These are phyloP conservation scores for Melanargia galathea DNA, from an alignment of 2,888 invertebrate genomes.

Conservation along the genomic window DNA sequence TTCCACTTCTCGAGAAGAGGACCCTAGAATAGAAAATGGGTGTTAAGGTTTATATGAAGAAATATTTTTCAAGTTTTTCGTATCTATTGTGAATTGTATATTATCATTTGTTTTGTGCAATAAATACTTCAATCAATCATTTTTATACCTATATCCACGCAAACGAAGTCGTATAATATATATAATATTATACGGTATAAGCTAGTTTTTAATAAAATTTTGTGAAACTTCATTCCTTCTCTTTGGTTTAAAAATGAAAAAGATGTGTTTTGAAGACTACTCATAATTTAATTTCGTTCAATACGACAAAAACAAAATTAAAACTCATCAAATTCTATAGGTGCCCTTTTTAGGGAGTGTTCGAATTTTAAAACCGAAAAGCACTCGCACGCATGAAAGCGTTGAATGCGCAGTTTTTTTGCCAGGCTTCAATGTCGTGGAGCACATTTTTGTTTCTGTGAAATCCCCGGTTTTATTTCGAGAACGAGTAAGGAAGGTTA, in stretches of 20 bases:
- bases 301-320: constrained; percentile 7
- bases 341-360: constrained; percentile 1
- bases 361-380: constrained; percentile 4
- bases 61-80: too few relatives aligned
- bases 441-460: background rate
- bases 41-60: too few relatives aligned
- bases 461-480: background rate
- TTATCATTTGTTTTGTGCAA: too few relatives aligned
- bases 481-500: background rate
- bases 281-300: constrained; percentile 7
- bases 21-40: too few relatives aligned
- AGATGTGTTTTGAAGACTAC: background rate
- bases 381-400: constrained; percentile 15
- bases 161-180: background rate
- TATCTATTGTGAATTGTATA: too few relatives aligned
- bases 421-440: background rate
- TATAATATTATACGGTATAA: too few relatives aligned
- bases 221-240: too few relatives aligned
- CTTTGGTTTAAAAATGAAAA: constrained; percentile 1
- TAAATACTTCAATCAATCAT: too few relatives aligned
- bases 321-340: constrained; percentile 4
- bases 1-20: too few relatives aligned
- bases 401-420: constrained; percentile 11
- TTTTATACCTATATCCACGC: too few relatives aligned
- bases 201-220: too few relatives aligned